Conservation (phyloP, 1,140 invertebrate genomes). For the Agrypnia vestita region DNA sequence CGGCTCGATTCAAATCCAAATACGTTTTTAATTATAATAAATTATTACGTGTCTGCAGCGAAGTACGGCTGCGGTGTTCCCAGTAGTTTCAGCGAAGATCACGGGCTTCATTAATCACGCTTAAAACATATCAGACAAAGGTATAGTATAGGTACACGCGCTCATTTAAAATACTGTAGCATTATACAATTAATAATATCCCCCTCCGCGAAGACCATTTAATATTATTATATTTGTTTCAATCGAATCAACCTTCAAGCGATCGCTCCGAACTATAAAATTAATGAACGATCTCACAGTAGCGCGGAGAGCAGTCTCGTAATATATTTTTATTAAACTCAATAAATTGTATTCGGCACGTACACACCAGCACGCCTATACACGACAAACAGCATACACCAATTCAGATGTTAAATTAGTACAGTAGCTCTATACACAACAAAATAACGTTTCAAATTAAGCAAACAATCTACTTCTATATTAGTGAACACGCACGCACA, state of each 20-base stretch:
- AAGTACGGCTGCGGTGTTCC: not conserved
- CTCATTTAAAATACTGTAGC: constrained; percentile 16
- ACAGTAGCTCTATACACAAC: constrained; percentile 30
- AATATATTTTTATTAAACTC: constrained; percentile 41
- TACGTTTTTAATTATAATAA: constrained; percentile 41
- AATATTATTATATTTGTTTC: constrained; percentile 36
- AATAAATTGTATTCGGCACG: constrained; percentile 39
- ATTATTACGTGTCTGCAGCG: constrained; percentile 12
- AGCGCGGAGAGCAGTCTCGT: not conserved
- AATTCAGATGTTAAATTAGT: constrained; percentile 13
- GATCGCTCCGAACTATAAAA: constrained; percentile 35
- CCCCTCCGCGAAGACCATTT: constrained; percentile 22
- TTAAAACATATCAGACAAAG: constrained; percentile 24
- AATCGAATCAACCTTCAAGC: constrained; percentile 35
- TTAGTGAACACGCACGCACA: constrained; percentile 11
- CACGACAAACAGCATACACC: not conserved
- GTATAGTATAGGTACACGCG: not conserved
- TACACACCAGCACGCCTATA: constrained; percentile 5
- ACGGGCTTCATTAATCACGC: constrained; percentile 30
- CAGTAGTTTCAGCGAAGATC: constrained; percentile 24
- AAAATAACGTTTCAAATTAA: constrained; percentile 51
- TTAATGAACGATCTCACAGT: constrained; percentile 10
- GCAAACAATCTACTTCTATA: constrained; percentile 29
- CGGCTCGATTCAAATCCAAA: not conserved
- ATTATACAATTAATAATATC: constrained; percentile 26